Percentiles rank a stretch among this genome's conserved stretches.
These are phyloP conservation scores for Sander lucioperca DNA, from an alignment of 2,113 vertebrate species.

Conservation along the genomic window DNA sequence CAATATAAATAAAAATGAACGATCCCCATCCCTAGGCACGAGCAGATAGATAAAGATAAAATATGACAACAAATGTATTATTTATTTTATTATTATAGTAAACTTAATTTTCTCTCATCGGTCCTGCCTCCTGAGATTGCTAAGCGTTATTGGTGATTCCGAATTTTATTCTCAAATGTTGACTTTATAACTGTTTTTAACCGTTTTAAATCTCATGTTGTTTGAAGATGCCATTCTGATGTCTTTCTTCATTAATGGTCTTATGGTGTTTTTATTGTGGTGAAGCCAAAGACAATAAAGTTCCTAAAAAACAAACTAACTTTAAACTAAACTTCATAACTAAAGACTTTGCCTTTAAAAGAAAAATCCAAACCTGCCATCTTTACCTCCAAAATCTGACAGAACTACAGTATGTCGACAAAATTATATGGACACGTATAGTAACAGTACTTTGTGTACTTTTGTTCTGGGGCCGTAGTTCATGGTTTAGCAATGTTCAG, in stretches of 20 bases:
- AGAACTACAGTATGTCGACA: not conserved
- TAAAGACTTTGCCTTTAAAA: not conserved
- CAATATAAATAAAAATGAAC: no score
- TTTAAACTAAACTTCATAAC: no score
- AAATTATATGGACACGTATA: not conserved
- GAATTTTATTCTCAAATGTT: no score
- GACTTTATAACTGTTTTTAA: not conserved
- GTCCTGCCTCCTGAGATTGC: no score
- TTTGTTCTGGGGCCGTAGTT: not conserved
- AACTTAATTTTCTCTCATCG: no score
- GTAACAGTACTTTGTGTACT: not conserved
- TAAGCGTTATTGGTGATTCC: no score
- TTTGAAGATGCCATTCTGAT: not conserved
- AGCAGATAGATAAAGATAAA: no score
- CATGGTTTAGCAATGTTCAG: not conserved
- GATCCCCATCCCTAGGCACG: no score
- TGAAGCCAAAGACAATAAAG: not conserved
- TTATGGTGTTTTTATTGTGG: not conserved
- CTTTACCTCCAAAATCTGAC: not conserved
- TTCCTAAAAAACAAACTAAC: no score
- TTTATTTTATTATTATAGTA: no score
- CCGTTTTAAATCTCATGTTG: not conserved
- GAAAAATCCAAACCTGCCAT: not conserved
- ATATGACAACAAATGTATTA: no score
- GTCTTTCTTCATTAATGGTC: not conserved